phyloP scores from a whole-genome alignment of 1,140 invertebrate species.

The Hydropsyche tenuis region DNA sequence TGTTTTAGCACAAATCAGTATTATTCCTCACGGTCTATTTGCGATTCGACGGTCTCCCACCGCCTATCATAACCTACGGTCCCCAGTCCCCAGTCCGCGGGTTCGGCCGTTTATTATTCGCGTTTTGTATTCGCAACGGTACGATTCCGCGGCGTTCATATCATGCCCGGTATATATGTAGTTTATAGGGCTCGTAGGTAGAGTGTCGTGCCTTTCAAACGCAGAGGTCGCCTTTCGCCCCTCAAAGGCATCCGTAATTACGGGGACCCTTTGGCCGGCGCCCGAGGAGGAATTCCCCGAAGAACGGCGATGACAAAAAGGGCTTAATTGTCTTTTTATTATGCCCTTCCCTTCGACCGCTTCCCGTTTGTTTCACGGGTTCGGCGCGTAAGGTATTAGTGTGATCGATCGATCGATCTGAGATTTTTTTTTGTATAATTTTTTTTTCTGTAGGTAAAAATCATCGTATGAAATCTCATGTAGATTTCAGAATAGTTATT shows the following conservation, averaged over 20 bases:
- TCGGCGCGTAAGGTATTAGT: constrained; percentile 16
- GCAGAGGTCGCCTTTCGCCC: constrained; percentile 15
- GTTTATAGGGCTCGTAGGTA: not conserved
- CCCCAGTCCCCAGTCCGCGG: too few relatives aligned
- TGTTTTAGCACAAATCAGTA: constrained; percentile 8
- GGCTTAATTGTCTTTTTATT: constrained; percentile 34
- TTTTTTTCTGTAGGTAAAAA: not conserved
- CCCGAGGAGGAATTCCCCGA: not conserved
- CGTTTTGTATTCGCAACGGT: constrained; percentile 2
- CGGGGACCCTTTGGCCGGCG: constrained; percentile 11
- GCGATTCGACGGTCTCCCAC: not conserved
- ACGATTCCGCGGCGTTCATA: not conserved
- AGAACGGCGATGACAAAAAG: constrained; percentile 19
- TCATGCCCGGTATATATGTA: not conserved
- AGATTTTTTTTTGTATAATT: too few relatives aligned
- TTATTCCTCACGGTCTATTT: constrained; percentile 25
- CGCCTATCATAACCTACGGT: not conserved
- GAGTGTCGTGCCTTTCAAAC: constrained; percentile 29
- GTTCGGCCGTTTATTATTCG: not conserved
- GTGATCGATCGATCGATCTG: constrained; percentile 7
- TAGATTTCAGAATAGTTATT: too few relatives aligned
- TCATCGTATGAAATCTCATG: not conserved
- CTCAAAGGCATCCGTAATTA: constrained; percentile 35
- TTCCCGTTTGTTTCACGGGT: not conserved
- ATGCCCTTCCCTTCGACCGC: constrained; percentile 7